phyloP scores from a whole-genome alignment of 2,113 vertebrate species.

The Barbus barbus region DNA sequence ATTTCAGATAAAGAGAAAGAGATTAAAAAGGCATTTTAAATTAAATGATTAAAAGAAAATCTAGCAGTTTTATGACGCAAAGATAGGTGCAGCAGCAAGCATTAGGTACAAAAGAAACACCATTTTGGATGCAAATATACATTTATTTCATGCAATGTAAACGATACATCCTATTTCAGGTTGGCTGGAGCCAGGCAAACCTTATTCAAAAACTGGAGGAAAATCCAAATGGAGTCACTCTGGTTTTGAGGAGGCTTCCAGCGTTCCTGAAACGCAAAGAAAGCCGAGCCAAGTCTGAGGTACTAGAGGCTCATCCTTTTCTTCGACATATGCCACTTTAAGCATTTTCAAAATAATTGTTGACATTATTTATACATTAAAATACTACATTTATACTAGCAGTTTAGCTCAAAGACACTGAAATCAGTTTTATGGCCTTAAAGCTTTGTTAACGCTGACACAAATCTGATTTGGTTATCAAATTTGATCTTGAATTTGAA shows the following conservation, averaged over 20 bases:
- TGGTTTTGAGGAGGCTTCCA: conserved; percentile 88
- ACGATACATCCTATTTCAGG: conserved; percentile 67
- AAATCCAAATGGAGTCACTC: conserved; percentile 71
- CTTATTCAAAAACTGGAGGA: conserved; percentile 83
- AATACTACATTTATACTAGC: not conserved
- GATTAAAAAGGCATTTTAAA: not conserved
- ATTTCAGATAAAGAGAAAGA: not conserved
- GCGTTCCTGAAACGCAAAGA: conserved; percentile 53
- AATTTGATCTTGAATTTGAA: no score
- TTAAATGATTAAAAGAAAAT: not conserved
- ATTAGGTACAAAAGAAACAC: not conserved
- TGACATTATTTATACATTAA: not conserved
- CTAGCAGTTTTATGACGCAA: not conserved
- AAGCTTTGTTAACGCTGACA: no score
- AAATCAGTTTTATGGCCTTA: no score
- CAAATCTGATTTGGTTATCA: no score
- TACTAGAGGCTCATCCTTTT: not conserved
- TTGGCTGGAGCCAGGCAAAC: conserved; percentile 87
- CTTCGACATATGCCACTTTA: not conserved
- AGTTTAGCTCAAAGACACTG: not conserved
- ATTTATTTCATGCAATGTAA: not conserved
- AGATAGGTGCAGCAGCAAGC: not conserved
- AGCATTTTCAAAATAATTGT: not conserved
- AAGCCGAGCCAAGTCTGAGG: conserved; percentile 33
- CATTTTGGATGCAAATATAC: not conserved